Evolutionary conservation across 2,113 vertebrate genomes (phyloP).

Genomic region (Muntiacus reevesi): DNA sequence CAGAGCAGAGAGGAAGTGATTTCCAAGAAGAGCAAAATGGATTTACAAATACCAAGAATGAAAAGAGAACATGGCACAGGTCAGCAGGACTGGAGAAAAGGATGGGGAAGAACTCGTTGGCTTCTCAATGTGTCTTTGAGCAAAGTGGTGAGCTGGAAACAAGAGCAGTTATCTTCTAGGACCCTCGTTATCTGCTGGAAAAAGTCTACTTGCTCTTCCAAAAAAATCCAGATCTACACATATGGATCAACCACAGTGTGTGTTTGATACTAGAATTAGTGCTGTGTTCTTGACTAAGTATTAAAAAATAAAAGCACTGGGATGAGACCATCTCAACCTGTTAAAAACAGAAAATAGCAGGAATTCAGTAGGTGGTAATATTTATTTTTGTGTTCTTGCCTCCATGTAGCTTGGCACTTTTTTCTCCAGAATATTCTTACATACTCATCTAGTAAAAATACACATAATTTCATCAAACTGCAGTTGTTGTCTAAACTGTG

Average conservation of each 20-base stretch:
- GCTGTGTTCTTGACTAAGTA: not conserved
- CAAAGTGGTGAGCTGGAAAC: not conserved
- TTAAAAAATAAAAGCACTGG: not conserved
- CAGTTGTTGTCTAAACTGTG: not conserved
- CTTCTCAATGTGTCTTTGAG: not conserved
- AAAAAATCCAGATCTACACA: not conserved
- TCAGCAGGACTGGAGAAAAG: not conserved
- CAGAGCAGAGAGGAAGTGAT: not conserved
- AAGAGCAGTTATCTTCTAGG: not conserved
- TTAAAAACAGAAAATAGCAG: not conserved
- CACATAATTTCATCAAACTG: not conserved
- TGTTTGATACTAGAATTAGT: not conserved
- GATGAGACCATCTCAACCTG: not conserved
- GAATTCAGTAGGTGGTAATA: not conserved
- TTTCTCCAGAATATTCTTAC: not conserved
- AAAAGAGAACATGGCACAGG: not conserved
- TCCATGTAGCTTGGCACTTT: not conserved
- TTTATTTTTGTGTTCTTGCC: not conserved
- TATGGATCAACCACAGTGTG: not conserved
- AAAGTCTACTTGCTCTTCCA: not conserved
- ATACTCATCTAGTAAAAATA: not conserved
- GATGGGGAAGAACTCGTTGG: not conserved
- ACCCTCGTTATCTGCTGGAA: not conserved
- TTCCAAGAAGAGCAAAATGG: not conserved
- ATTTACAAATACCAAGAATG: not conserved